Base-by-base conservation (phyloP, 2,797 vertebrate genomes). In the Gymnocypris eckloni region DNA sequence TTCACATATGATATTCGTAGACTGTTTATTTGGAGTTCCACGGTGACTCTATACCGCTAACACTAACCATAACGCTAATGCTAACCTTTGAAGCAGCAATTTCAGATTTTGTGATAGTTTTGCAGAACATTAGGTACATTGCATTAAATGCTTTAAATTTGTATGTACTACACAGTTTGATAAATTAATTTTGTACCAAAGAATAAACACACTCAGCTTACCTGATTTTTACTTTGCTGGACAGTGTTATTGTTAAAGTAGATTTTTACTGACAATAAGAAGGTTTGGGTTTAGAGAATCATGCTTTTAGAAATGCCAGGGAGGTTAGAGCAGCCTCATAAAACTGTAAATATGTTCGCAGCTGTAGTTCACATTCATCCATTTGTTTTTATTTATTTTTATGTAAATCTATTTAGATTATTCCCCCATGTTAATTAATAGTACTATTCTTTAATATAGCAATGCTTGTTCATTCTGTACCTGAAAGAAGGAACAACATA, bases 221-320 rank as follows among this genome's bases (percentile, higher is more conserved):
- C 15, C 37, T 71, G 8, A 41, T 41, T 43, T 56, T 71, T 56
- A 43, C 48, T 41, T 41, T 41, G 13, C 22, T 70, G 20, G 61
- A 82, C 54, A 45, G 5, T 56, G 39, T 5, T 56, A 71, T 43
- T 82, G 59, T 82, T 43, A 28, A 15, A 71, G 52, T 52, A 81
- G 4, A 25, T 54, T 39, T 67, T n/a, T 12, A 54, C 18, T 69
- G 64, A 48, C 28, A 33, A n/a, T 69, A 52, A 39, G 18, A 69
- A 16, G 12, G 25, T 39, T 52, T 81, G 64, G 45, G 7, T 67
- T 37, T 69, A 15, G 64, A 52, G 12, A 69, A 39, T 67, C 45
- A 69, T 39, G 11, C 22, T 50, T 54, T 76, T 25, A 48, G 70
- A 72, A 54, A 54, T 28, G 33, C 15, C 33, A 18, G 7, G 15